Evolutionary conservation across 2,113 vertebrate species (phyloP).

Genomic region (Heptranchias perlo): DNA sequence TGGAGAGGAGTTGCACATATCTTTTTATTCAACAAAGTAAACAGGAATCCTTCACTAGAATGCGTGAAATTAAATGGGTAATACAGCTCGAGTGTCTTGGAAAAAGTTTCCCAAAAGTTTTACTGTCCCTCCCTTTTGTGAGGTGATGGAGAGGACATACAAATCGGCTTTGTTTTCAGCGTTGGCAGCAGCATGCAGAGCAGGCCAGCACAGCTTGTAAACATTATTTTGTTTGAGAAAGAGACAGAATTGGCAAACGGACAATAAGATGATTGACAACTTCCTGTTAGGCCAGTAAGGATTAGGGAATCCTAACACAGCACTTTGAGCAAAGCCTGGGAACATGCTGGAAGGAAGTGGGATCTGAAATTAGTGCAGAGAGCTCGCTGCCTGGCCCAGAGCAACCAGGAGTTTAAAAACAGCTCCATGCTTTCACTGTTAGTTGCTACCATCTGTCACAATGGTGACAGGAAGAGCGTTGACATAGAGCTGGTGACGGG

Average conservation of each 20-base stretch:
- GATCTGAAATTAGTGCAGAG: background rate
- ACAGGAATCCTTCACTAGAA: background rate
- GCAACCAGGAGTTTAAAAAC: slow-evolving; percentile 1
- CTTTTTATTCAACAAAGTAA: background rate
- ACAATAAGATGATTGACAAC: slow-evolving; percentile 46
- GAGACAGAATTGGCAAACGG: slow-evolving; percentile 43
- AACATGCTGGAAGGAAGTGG: slow-evolving; percentile 39
- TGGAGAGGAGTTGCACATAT: background rate
- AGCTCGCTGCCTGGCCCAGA: fast-evolving
- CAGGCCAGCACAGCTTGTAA: slow-evolving; percentile 34
- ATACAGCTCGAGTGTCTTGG: background rate
- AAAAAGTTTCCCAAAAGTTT: background rate
- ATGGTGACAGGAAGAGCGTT: background rate
- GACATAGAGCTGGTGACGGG: background rate
- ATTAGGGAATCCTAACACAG: slow-evolving; percentile 41
- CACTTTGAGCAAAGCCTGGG: slow-evolving; percentile 27
- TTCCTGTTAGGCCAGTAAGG: slow-evolving; percentile 47
- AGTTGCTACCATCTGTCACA: background rate
- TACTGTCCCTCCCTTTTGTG: background rate
- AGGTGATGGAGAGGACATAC: background rate
- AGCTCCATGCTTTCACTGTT: background rate
- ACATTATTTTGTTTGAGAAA: slow-evolving; percentile 39
- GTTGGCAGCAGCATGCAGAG: slow-evolving; percentile 37
- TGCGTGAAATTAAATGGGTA: background rate
- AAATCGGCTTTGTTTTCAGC: slow-evolving; percentile 1